Base-by-base conservation (phyloP, 2,888 invertebrate species). In the Endotricha flammealis region DNA sequence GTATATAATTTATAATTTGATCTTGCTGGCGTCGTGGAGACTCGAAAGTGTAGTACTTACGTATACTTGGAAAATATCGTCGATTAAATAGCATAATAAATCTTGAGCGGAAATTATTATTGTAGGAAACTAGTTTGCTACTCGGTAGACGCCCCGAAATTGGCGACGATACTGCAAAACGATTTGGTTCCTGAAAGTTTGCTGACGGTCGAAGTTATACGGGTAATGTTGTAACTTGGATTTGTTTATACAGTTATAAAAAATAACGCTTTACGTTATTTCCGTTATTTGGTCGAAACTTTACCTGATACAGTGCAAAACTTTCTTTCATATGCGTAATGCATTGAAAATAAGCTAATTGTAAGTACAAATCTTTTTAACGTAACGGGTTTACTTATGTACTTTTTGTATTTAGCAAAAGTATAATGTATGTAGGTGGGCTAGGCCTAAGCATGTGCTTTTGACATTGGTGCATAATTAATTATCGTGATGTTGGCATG, bases 1-100 rank as follows among this genome's bases (percentile, higher is more conserved):
- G 39, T 39, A 39, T 20, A 39, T 29, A 35, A 9, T 29, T 12
- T 13, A 7, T 22, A 3, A 11, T 20, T 20, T 9, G 20, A 9
- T 29, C 14, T 28, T 10, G 9, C 20, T 12, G 28, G 12, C 3
- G 12, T 11, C 29, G 10, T 22, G 13, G n/a, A 20, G 22, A 6
- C 13, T 10, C 8, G 9, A 10, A 28, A 13, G 8, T 10, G 17
- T 13, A 9, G 33, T 20, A 34, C 28, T 28, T 35, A 35, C 27
- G 27, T 27, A 23, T 24, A 10, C n/a, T n/a, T n/a, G n/a, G n/a
- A n/a, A n/a, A n/a, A 24, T 32, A 24, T 32, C 24, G 32, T n/a
- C n/a, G n/a, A 4, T n/a, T n/a, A n/a, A 8, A 20, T 20, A 20
- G 20, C 20, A 8, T n/a, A 20, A 3, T 20, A n/a, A 8, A 20